Evolutionary conservation across 1,140 invertebrate genomes (phyloP), one percentile per base, ranked within the genome.

Genomic region (Planococcus citri): DNA sequence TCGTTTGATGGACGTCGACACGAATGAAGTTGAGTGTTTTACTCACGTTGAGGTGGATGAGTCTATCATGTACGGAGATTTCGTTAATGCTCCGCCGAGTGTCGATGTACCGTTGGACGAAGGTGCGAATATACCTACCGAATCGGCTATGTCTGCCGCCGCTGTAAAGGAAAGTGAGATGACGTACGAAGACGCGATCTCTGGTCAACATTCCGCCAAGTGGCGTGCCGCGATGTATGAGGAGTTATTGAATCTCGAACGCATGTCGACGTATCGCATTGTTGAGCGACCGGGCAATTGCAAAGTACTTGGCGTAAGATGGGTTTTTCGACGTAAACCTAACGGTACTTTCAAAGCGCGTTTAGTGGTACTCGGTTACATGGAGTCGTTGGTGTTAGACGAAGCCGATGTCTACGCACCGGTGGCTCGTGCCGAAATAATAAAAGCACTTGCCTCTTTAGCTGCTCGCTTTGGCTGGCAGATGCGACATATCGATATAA

Each of bases 1-100:
- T 70, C 69, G 68, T 57, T 68, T 74, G 12, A 61, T 74, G 14
- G 17, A 51, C 41, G n/a, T 51, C n/a, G 41, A 51, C 6, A 9
- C 12, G 6, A 51, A 51, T 3, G 41, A 9, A 9, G n/a, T 51
- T 3, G 3, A 4, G n/a, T 51, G 2, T 6, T 17, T 9, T 17
- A 51, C 17, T 4, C 41, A 51, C n/a, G 41, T 51, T 6, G 2
- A 14, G 17, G 10, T 51, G 2, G 41, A 51, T 51, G 41, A 51
- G 17, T 51, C 41, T 6, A 3, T 51, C 3, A 3, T 14, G 4
- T 51, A 51, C 17, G 41, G 41, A 9, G 41, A 51, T 51, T 17
- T 51, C 10, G 41, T 51, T 51, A 17, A 51, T 3, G 41, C 17
- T 51, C 4, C 17, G 4, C 6, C 4, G n/a, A 20, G 4, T 3